Evolutionary conservation across 2,797 vertebrate genomes (phyloP), one percentile per base, ranked within the genome.

Genomic region (Sebastes nivosus): DNA sequence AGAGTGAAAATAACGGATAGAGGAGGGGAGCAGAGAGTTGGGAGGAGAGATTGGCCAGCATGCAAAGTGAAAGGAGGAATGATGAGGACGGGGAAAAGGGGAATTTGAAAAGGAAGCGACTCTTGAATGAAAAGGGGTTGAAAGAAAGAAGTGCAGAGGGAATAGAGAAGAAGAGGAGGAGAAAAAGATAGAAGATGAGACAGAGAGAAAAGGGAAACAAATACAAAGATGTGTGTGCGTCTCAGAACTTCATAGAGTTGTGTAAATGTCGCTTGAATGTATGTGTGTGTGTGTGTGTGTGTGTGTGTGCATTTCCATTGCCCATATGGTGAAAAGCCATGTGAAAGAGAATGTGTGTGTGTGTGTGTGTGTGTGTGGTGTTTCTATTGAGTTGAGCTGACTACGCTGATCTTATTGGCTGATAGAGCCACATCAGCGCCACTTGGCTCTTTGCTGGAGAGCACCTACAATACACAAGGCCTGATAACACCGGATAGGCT

Each of bases 381-480:
- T 87, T 87, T 82, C 69, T 72, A 79, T 85, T 72, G 82, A 79
- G 78, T 63, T 13, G 55, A 82, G 91, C 90, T 93, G 92, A 93
- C 92, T 80, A 11, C 70, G 92, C 92, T 89, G 93, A 94, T 94
- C 85, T 76, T 67, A 63, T 6, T 64, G 79, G 65, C 82, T 79
- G 93, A 93, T 92, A 93, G 86, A 75, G 87, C 34, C 72, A 69
- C 80, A 77, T 87, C 84, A 84, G 84, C 72, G 4, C 85, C 87
- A 88, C 85, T 84, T 84, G 78, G 83, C 69, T 90, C 86, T 80
- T 72, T 82, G 85, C 88, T 89, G 88, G 80, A 80, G 87, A 87
- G 73, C 72, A 68, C 73, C 79, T 13, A 88, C 87, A 88, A 91
- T 71, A 85, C 91, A 85, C 68, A 34, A 12, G 73, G 67, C 66